Conservation (phyloP, 2,888 invertebrate species). For the Geotrupes spiniger region DNA sequence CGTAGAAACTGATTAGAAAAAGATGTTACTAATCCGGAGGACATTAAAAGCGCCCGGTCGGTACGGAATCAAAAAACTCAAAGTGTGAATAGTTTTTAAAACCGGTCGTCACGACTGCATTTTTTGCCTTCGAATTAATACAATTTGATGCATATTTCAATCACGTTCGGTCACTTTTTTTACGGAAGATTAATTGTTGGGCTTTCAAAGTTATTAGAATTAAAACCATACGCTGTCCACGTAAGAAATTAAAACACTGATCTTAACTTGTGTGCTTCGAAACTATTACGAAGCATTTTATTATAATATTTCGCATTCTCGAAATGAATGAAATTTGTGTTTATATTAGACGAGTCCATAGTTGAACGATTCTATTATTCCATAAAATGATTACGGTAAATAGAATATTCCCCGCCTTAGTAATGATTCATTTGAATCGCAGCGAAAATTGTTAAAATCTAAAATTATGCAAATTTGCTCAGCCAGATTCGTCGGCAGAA, state of each 20-base stretch:
- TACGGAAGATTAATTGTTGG: too few relatives aligned
- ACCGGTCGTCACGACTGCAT: conserved; percentile 27
- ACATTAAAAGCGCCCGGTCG: conserved; percentile 23
- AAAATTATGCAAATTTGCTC: conserved; percentile 50
- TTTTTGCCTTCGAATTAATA: too few relatives aligned
- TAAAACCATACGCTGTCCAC: too few relatives aligned
- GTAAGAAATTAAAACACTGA: too few relatives aligned
- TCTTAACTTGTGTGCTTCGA: too few relatives aligned
- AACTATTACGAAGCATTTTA: too few relatives aligned
- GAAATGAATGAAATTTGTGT: not conserved
- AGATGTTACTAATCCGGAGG: conserved; percentile 27
- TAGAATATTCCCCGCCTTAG: not conserved
- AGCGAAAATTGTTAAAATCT: conserved; percentile 36
- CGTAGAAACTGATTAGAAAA: conserved; percentile 32
- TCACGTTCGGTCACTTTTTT: too few relatives aligned
- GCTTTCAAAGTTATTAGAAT: too few relatives aligned
- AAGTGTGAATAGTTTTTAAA: conserved; percentile 24
- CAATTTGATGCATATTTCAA: too few relatives aligned
- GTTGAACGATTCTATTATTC: too few relatives aligned
- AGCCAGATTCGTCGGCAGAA: conserved; percentile 40
- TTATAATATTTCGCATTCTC: conserved; percentile 7
- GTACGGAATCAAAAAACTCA: conserved; percentile 7
- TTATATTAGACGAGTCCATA: not conserved
- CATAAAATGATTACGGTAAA: too few relatives aligned
- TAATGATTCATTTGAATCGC: conserved; percentile 4